Evolutionary conservation across 1,140 invertebrate species (phyloP).

Genomic region (Pinna nobilis): DNA sequence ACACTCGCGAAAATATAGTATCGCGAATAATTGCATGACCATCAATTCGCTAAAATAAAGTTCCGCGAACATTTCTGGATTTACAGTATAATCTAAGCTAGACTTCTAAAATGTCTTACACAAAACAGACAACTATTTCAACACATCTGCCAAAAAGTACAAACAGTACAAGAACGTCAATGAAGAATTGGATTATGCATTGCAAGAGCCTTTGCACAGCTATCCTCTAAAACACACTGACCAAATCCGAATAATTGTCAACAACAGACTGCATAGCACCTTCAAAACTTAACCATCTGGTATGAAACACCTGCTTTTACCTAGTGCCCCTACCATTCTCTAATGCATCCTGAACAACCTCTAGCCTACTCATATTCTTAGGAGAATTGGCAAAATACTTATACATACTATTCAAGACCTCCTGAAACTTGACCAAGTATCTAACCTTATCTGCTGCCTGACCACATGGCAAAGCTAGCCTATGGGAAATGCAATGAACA

Average conservation of each 20-base stretch:
- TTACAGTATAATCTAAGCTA: not conserved
- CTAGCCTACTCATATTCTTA: slow-evolving; percentile 19
- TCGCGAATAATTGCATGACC: too few relatives aligned
- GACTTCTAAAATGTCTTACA: slow-evolving; percentile 5
- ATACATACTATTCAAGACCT: slow-evolving; percentile 28
- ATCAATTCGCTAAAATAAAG: too few relatives aligned
- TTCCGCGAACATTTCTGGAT: too few relatives aligned
- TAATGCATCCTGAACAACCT: not conserved
- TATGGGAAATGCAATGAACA: slow-evolving; percentile 26
- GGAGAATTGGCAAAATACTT: slow-evolving; percentile 34
- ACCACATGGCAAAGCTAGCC: slow-evolving; percentile 29
- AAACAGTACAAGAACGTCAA: not conserved
- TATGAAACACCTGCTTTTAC: slow-evolving; percentile 37
- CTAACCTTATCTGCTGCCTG: slow-evolving; percentile 12
- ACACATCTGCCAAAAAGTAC: too few relatives aligned
- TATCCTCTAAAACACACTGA: slow-evolving; percentile 32
- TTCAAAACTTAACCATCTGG: too few relatives aligned
- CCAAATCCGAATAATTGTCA: slow-evolving; percentile 20
- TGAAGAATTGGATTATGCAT: not conserved
- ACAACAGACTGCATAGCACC: slow-evolving; percentile 23
- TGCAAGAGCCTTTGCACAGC: slow-evolving; percentile 15
- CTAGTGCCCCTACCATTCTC: too few relatives aligned
- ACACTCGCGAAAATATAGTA: too few relatives aligned
- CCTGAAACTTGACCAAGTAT: slow-evolving; percentile 33
- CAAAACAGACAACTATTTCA: not conserved